Conservation (phyloP, 2,888 invertebrate species). For the Clepsis dumicolana region DNA sequence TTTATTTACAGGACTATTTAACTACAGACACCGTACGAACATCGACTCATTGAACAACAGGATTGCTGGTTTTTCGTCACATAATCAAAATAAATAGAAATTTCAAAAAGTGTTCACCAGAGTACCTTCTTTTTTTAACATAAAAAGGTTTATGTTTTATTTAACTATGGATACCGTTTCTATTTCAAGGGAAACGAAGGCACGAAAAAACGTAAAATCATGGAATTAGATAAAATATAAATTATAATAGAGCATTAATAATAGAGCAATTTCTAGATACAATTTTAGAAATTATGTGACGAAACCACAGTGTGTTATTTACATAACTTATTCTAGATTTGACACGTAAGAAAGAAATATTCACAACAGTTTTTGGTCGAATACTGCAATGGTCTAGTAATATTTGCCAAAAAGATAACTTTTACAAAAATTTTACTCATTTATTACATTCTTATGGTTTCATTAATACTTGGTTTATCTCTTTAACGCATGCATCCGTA, state of each 20-base stretch:
- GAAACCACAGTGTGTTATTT: conserved; percentile 35
- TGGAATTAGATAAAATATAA: no score
- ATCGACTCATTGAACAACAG: conserved; percentile 48
- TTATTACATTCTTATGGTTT: neutral
- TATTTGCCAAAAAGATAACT: conserved; percentile 52
- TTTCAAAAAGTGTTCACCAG: no score
- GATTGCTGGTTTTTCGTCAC: conserved; percentile 23
- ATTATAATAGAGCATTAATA: neutral
- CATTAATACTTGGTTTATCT: neutral
- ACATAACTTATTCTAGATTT: conserved; percentile 40
- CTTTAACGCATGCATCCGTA: no score
- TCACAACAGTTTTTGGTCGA: conserved; percentile 74
- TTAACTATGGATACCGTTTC: no score
- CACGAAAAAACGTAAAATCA: no score
- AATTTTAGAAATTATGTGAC: conserved; percentile 6
- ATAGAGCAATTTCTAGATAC: no score
- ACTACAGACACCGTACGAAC: conserved; percentile 59
- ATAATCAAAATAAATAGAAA: no score
- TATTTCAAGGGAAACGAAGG: no score
- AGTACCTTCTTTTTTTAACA: no score
- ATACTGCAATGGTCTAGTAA: conserved; percentile 68
- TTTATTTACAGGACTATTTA: conserved; percentile 57
- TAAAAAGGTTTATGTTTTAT: no score
- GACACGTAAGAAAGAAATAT: conserved; percentile 56
- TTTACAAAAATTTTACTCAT: neutral